Percentiles rank a stretch among this genome's conserved stretches.
Evolutionary conservation across 2,797 vertebrate genomes (phyloP).

Genomic region (Pangasius larnaudii): DNA sequence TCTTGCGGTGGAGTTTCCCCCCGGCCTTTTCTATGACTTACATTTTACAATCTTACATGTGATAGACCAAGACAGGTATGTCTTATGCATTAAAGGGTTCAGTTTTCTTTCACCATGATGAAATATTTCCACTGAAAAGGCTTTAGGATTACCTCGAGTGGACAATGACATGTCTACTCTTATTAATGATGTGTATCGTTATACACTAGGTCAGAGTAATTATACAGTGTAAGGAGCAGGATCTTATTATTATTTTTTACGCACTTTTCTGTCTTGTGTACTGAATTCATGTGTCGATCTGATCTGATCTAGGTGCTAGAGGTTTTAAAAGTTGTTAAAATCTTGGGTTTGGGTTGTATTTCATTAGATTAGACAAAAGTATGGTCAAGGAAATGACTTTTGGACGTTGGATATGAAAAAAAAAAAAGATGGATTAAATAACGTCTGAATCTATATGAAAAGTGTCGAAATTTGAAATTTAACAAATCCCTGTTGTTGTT

Average conservation of each 20-base stretch:
- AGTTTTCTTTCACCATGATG: neutral
- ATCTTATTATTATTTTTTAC: neutral
- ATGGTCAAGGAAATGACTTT: neutral
- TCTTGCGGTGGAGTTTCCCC: slow-evolving; percentile 38
- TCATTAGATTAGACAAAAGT: neutral
- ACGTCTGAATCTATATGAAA: neutral
- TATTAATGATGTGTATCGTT: neutral
- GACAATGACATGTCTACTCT: neutral
- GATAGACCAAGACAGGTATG: slow-evolving; percentile 1
- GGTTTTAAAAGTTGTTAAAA: neutral
- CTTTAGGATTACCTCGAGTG: slow-evolving; percentile 21
- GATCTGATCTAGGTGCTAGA: neutral
- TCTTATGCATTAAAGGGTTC: neutral
- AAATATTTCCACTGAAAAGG: neutral
- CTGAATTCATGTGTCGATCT: neutral
- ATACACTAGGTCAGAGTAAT: neutral
- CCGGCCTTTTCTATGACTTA: neutral
- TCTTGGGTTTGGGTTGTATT: neutral
- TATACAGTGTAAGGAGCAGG: neutral
- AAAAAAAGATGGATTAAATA: neutral
- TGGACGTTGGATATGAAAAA: neutral
- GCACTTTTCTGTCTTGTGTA: neutral
- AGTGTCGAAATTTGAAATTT: neutral
- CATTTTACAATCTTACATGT: slow-evolving; percentile 33
- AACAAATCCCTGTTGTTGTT: neutral